Evolutionary conservation across 2,797 vertebrate species (phyloP), one percentile per base, ranked within the genome.

Genomic region (Melanotaenia pygmaea): DNA sequence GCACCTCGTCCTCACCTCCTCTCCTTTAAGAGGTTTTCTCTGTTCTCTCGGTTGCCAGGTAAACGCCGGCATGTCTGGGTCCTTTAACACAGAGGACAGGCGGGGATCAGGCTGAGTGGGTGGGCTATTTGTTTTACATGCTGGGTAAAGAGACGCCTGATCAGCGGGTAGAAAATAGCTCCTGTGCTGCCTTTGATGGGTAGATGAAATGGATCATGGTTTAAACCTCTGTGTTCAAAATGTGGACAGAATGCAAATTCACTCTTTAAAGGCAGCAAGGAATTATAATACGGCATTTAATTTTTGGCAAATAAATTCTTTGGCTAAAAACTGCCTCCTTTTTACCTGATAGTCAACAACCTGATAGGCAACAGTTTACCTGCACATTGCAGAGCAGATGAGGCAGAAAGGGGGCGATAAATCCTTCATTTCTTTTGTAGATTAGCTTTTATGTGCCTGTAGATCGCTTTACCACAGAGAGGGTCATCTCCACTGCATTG

Each of bases 41-140:
- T 95, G 88, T 94, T 95, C 91, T 91, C 94, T 91, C 87, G 90
- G 82, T 92, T 88, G 78, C 85, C 94, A 96, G 95, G 95, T 96
- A 96, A 96, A 90, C 72, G 90, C 80, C 91, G 91, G 94, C 93
- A 94, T 94, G 93, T 94, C 86, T 89, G 90, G 88, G 89, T 81
- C 68, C 74, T 79, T 83, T 92, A 93, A 94, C 92, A 82, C 64
- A 13, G 20, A 68, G 76, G 59, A 56, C 30, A 76, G 81, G 67
- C 8, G 43, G 64, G 51, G 64, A 3, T 58, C 0, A 2, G 26
- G 69, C 59, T 32, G 18, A 51, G 56, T 1, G 13, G 64, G 37
- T 22, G 30, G 60, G 20, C 14, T 28, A 26, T 70, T 28, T 54
- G 28, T n/a, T 20, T 26, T 5, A 37, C 16, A 45, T n/a, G 9